phyloP scores from a whole-genome alignment of 1,140 invertebrate species.

The Palaemon carinicauda region DNA sequence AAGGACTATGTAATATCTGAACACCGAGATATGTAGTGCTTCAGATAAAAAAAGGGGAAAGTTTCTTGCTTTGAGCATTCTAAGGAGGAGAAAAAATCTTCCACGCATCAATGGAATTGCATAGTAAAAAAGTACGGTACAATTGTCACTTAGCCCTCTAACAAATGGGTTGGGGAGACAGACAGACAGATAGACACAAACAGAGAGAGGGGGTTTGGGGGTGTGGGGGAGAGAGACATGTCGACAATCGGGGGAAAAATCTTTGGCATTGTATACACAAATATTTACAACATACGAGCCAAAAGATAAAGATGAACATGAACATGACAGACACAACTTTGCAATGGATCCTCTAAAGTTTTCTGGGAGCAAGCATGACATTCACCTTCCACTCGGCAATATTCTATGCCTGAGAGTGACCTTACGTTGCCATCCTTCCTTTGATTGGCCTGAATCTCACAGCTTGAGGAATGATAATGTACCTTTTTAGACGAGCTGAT shows the following conservation, averaged over 20 bases:
- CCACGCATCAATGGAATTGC: no score
- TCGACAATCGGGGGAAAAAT: neutral
- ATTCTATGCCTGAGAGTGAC: no score
- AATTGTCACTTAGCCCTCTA: no score
- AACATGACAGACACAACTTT: neutral
- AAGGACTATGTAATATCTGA: neutral
- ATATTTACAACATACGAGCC: conserved; percentile 19
- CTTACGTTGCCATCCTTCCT: no score
- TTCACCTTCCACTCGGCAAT: no score
- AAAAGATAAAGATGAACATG: neutral
- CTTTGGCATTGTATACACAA: neutral
- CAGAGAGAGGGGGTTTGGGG: conserved; percentile 22
- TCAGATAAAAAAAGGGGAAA: neutral
- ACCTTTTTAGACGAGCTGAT: no score
- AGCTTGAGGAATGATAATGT: no score
- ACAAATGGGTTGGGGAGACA: neutral
- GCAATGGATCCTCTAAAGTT: neutral
- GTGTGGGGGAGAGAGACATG: neutral
- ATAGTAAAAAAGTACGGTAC: no score
- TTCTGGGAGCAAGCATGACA: neutral
- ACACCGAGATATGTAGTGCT: neutral
- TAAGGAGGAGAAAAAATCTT: neutral
- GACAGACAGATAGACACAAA: conserved; percentile 21
- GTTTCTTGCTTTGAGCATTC: no score
- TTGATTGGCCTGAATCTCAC: no score